Evolutionary conservation across 2,888 invertebrate species (phyloP).

Genomic region (Pyrrhosoma nymphula): DNA sequence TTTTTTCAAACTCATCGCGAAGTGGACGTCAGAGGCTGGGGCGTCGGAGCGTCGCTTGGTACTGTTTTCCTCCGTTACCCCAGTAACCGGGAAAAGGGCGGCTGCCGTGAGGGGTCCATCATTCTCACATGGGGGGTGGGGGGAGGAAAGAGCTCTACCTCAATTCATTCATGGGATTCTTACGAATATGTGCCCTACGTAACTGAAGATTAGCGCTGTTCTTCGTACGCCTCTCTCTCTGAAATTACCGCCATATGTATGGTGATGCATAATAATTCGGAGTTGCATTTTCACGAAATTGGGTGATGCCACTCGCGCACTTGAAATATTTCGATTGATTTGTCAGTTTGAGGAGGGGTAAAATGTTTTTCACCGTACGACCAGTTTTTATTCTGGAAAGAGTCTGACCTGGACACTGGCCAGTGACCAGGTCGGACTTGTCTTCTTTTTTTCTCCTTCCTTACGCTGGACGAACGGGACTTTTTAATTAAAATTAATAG

Average conservation of each 20-base stretch:
- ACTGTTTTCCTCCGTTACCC: slow-evolving; percentile 31
- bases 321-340: background rate
- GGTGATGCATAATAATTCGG: no score
- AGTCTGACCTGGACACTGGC: background rate
- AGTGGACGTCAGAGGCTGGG: background rate
- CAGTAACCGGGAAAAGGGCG: slow-evolving; percentile 15
- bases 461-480: background rate
- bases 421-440: background rate
- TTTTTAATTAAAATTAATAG: background rate
- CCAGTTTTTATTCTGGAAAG: background rate
- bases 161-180: background rate
- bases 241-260: no score
- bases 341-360: background rate
- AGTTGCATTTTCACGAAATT: no score
- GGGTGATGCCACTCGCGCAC: no score
- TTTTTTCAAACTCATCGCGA: no score
- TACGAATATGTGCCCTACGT: background rate
- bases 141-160: background rate
- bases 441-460: background rate
- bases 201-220: background rate
- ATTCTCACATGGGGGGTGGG: background rate
- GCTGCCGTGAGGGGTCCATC: background rate
- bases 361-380: background rate
- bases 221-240: no score
- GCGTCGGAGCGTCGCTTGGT: background rate